Conservation (phyloP, 2,797 vertebrate genomes). For the Leptatherina wallacei region DNA sequence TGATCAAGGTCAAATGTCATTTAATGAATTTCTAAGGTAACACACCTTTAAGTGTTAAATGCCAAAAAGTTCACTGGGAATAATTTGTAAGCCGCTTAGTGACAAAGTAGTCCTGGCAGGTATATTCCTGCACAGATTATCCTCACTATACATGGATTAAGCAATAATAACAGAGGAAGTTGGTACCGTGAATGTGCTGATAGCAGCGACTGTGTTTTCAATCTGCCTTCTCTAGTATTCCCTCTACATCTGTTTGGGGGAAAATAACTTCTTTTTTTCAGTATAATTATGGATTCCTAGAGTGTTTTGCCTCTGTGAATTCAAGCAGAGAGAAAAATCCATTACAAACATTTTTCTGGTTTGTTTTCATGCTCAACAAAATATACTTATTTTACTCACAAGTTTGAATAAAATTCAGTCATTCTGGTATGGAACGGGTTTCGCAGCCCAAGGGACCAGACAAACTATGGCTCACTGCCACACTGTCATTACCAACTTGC, state of each 20-base stretch:
- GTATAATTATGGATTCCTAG: constrained; percentile 75
- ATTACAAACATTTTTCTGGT: constrained; percentile 67
- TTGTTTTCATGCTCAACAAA: constrained; percentile 62
- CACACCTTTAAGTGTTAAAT: constrained; percentile 15
- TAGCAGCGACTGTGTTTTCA: constrained; percentile 58
- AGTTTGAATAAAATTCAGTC: constrained; percentile 47
- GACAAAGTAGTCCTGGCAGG: constrained; percentile 44
- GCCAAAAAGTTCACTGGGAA: constrained; percentile 35
- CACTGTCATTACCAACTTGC: constrained; percentile 31
- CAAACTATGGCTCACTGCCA: constrained; percentile 31
- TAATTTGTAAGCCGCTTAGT: constrained; percentile 51
- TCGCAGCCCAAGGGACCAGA: constrained; percentile 15
- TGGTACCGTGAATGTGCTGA: constrained; percentile 41
- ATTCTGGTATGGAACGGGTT: constrained; percentile 28
- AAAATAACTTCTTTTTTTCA: constrained; percentile 71
- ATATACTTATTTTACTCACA: constrained; percentile 53
- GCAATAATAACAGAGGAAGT: constrained; percentile 46
- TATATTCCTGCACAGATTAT: constrained; percentile 51
- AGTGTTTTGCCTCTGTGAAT: constrained; percentile 75
- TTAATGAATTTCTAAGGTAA: constrained; percentile 4
- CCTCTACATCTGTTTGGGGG: constrained; percentile 70
- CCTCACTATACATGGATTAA: constrained; percentile 58
- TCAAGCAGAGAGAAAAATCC: constrained; percentile 52
- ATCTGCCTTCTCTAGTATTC: constrained; percentile 54
- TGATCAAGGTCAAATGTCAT: constrained; percentile 26